Evolutionary conservation across 2,113 vertebrate species (phyloP).

Genomic region (Trematomus loennbergii): DNA sequence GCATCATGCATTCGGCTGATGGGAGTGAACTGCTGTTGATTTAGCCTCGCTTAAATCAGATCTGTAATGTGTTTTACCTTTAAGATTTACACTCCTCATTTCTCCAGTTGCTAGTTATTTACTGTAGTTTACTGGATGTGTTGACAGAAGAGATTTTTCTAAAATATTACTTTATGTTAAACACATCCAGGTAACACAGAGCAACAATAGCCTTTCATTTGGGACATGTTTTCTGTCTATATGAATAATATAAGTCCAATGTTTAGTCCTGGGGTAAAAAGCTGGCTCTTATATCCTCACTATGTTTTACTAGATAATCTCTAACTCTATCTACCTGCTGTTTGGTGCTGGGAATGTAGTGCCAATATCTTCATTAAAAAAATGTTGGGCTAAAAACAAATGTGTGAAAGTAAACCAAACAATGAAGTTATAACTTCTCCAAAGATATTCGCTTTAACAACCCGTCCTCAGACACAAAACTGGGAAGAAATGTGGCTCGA

Average conservation of each 20-base stretch:
- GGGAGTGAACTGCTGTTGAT: slow-evolving; percentile 74
- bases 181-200: too few species aligned
- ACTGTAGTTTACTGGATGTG: slow-evolving; percentile 55
- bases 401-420: too few species aligned
- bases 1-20: slow-evolving; percentile 72
- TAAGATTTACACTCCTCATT: slow-evolving; percentile 74
- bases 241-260: too few species aligned
- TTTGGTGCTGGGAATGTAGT: too few species aligned
- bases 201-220: too few species aligned
- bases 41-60: slow-evolving; percentile 72
- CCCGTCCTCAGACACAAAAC: slow-evolving; percentile 90
- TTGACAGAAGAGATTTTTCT: slow-evolving; percentile 32
- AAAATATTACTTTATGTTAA: background rate
- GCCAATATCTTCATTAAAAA: too few species aligned
- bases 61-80: slow-evolving; percentile 49
- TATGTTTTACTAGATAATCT: too few species aligned
- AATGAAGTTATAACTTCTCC: background rate
- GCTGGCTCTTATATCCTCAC: too few species aligned
- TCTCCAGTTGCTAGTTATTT: slow-evolving; percentile 71
- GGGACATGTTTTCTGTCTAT: too few species aligned
- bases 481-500: slow-evolving; percentile 95
- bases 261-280: too few species aligned
- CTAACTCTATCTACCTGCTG: too few species aligned
- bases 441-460: slow-evolving; percentile 84
- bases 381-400: too few species aligned